Evolutionary conservation across 2,888 invertebrate genomes (phyloP).

Genomic region (Carabus problematicus): DNA sequence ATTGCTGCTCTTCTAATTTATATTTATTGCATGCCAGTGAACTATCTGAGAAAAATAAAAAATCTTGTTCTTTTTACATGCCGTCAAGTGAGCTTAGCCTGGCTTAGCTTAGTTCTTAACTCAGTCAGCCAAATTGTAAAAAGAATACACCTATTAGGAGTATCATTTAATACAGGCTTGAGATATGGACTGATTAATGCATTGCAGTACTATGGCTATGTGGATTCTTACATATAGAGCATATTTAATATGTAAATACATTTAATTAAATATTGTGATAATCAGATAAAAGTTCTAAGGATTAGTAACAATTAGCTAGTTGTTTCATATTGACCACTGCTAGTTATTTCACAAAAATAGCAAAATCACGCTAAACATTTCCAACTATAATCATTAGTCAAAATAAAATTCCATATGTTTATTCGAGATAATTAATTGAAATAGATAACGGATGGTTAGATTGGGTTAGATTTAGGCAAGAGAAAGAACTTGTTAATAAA

Average conservation of each 20-base stretch:
- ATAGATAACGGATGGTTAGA: constrained; percentile 25
- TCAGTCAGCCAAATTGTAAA: no score
- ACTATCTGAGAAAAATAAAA: no score
- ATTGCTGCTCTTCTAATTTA: no score
- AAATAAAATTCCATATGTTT: constrained; percentile 19
- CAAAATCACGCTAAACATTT: constrained; percentile 34
- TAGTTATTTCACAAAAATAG: constrained; percentile 39
- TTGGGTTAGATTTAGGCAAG: constrained; percentile 30
- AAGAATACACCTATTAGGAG: no score
- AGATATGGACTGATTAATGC: constrained; percentile 32
- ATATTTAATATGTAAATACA: constrained; percentile 35
- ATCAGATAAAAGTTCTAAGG: constrained; percentile 27
- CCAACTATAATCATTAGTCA: constrained; percentile 39
- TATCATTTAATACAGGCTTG: constrained; percentile 30
- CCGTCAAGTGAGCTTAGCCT: no score
- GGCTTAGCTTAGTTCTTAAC: no score
- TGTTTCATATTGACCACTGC: constrained; percentile 39
- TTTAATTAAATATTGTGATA: constrained; percentile 38
- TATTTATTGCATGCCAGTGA: no score
- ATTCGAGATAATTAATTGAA: neutral
- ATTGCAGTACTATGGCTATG: constrained; percentile 37
- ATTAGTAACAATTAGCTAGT: constrained; percentile 39
- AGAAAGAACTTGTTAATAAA: constrained; percentile 28
- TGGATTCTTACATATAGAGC: constrained; percentile 39
- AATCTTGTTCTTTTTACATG: no score